Percentiles rank a stretch among this genome's conserved stretches.
phyloP scores from a whole-genome alignment of 2,888 invertebrate species.

The Cantharis rufa region DNA sequence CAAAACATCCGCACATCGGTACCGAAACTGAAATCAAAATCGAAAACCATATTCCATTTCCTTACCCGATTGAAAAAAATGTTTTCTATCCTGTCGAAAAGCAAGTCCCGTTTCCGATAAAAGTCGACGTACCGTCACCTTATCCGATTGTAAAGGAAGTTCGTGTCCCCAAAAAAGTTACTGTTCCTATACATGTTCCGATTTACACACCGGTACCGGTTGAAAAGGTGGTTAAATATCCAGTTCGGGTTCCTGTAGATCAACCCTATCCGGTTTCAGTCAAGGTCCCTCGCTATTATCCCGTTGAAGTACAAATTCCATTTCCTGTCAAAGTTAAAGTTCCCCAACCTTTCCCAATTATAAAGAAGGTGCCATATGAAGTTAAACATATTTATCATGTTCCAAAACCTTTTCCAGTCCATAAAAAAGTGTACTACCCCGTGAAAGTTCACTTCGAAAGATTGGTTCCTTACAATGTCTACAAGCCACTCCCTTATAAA shows the following conservation, averaged over 20 bases:
- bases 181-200: conserved; percentile 58
- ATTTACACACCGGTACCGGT: conserved; percentile 66
- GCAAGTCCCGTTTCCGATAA: conserved; percentile 67
- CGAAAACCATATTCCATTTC: conserved; percentile 63
- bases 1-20: not conserved
- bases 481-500: conserved; percentile 67
- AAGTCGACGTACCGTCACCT: conserved; percentile 68
- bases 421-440: conserved; percentile 69
- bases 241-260: conserved; percentile 64
- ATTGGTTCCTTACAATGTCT: conserved; percentile 67
- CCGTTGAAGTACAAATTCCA: conserved; percentile 69
- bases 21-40: not conserved
- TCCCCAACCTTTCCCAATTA: conserved; percentile 71
- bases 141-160: conserved; percentile 66
- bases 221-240: conserved; percentile 71
- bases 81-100: conserved; percentile 71
- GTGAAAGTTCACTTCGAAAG: conserved; percentile 67
- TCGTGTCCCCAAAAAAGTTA: conserved; percentile 69
- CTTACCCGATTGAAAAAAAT: conserved; percentile 70
- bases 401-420: conserved; percentile 73
- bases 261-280: conserved; percentile 70
- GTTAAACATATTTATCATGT: conserved; percentile 70
- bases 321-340: conserved; percentile 70
- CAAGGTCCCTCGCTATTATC: conserved; percentile 74
- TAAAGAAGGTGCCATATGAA: conserved; percentile 65